Base-by-base conservation (phyloP, 2,113 vertebrate species). In the Desmodus rotundus region DNA sequence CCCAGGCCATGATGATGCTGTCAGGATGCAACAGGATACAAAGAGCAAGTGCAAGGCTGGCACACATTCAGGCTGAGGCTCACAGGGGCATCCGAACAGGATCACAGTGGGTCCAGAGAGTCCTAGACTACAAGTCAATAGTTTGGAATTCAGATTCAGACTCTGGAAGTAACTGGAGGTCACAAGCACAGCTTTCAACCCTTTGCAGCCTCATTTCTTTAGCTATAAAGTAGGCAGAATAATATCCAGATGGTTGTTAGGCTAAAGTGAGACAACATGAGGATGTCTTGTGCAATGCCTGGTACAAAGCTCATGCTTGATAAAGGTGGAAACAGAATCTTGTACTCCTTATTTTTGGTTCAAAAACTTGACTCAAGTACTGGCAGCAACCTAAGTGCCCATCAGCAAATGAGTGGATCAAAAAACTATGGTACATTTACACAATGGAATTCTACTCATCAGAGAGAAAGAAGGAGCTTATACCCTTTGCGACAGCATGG, bases 261-360 rank as follows among this genome's bases (percentile, higher is more conserved):
- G 20, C 50, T 78, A 67, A 88, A 78, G 38, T 43, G 74, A 70
- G 80, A 77, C 36, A 84, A 61, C 7, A 38, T 20, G n/a, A 84
- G 6, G 15, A 43, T 31, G 10, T 43, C 52, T 43, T 43, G 3
- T 43, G 47, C 3, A 74, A 78, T 63, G 88, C 15, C 68, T 70
- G 70, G 54, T 31, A 67, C 61, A 63, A 89, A 83, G 36, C n/a
- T 63, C 24, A 38, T 14, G 20, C 33, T 84, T 80, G 83, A 61
- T 89, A 89, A 95, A 83, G 33, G 31, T 83, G 80, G 61, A 73
- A 93, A 87, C 43, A 89, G 74, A 93, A 68, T 65, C 33, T 45
- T 41, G 33, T 50, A 56, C 7, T 96, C 70, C 56, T 7, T 43
- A 14, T 87, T 81, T 67, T 73, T 94, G 26, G 24, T 87, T 91